Conservation (phyloP, 1,140 invertebrate genomes). For the Ectropis grisescens region DNA sequence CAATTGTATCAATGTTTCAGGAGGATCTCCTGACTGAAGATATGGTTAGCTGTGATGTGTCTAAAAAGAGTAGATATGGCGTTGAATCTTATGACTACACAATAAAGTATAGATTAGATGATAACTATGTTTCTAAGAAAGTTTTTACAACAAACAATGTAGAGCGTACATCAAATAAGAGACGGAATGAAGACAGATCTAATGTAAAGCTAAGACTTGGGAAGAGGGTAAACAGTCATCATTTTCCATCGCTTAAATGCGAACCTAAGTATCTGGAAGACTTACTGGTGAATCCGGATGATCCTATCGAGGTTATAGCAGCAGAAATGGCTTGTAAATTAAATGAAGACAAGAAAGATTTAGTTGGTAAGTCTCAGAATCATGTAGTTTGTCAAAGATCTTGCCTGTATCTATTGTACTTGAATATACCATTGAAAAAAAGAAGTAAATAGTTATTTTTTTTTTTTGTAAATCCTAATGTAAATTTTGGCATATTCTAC, state of each 20-base stretch:
- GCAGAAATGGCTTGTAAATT: conserved; percentile 79
- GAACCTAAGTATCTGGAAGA: conserved; percentile 68
- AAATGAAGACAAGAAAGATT: conserved; percentile 77
- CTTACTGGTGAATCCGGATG: conserved; percentile 62
- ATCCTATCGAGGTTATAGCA: conserved; percentile 73
- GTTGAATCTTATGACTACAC: conserved; percentile 68
- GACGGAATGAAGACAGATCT: conserved; percentile 71
- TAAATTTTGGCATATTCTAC: no score
- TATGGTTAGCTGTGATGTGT: conserved; percentile 59
- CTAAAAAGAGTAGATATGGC: conserved; percentile 55
- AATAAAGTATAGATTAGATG: conserved; percentile 63
- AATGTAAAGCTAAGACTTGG: conserved; percentile 73
- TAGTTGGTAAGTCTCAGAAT: conserved; percentile 77
- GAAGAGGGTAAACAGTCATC: conserved; percentile 63
- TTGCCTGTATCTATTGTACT: no score
- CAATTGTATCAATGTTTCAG: no score
- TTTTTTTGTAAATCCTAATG: no score
- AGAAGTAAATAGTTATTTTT: no score
- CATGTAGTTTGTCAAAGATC: no score
- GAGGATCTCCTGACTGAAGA: conserved; percentile 56
- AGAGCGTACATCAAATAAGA: conserved; percentile 60
- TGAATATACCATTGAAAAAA: no score
- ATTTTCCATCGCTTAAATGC: conserved; percentile 62
- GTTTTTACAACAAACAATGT: conserved; percentile 36
- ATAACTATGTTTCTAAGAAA: conserved; percentile 50